phyloP scores from a whole-genome alignment of 2,797 vertebrate genomes.

The Darevskia nairensis region DNA sequence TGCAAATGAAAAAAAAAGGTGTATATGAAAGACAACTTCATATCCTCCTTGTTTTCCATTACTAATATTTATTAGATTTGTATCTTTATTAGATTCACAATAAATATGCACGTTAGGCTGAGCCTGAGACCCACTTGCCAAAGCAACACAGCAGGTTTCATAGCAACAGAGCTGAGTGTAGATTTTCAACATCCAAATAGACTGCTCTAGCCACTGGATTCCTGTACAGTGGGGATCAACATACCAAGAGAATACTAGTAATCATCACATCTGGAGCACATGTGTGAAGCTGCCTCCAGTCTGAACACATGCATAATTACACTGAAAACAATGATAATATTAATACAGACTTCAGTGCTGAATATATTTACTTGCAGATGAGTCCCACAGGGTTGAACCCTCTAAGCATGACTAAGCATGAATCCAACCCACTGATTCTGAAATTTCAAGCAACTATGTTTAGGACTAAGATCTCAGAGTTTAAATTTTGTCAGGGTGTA shows the following conservation, averaged over 20 bases:
- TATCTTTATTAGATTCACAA: neutral
- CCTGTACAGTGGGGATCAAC: neutral
- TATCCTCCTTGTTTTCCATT: neutral
- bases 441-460: neutral
- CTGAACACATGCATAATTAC: neutral
- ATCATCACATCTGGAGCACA: conserved; percentile 8
- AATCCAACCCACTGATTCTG: neutral
- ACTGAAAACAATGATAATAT: neutral
- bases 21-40: neutral
- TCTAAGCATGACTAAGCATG: neutral
- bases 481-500: neutral
- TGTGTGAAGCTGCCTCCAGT: neutral
- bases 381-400: neutral
- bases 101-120: neutral
- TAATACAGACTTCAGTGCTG: neutral
- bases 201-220: neutral
- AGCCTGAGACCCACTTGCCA: neutral
- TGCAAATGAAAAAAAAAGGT: neutral
- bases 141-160: neutral
- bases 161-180: neutral
- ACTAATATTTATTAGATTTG: neutral
- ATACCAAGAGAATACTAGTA: neutral
- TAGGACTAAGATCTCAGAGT: neutral
- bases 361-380: neutral
- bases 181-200: neutral